Conservation (phyloP, 2,888 invertebrate genomes). For the Aethes cnicana region DNA sequence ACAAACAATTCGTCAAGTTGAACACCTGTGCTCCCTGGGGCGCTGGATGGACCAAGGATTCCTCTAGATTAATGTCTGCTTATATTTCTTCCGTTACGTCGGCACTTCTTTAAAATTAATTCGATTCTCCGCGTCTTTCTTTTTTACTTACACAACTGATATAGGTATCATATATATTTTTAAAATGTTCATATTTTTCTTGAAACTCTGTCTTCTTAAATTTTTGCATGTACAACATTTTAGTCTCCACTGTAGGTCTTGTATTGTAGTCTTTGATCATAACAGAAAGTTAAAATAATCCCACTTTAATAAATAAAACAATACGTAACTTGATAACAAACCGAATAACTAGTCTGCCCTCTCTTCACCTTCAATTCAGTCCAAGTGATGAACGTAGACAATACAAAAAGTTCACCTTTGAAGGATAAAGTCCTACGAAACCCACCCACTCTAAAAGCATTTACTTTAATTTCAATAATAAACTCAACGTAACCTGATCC, state of each 20-base stretch:
- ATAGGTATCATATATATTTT: too few species aligned
- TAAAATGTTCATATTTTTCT: too few species aligned
- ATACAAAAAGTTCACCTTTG: slow-evolving; percentile 1
- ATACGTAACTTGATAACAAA: too few species aligned
- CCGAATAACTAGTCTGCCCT: slow-evolving; percentile 13
- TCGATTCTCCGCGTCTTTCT: slow-evolving; percentile 31
- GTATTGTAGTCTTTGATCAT: too few species aligned
- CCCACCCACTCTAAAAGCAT: too few species aligned
- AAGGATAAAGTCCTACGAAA: background rate
- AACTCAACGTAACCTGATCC: background rate
- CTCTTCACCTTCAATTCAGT: slow-evolving; percentile 8
- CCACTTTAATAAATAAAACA: too few species aligned
- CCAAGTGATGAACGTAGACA: background rate
- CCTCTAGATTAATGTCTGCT: slow-evolving; percentile 72
- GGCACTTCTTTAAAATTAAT: slow-evolving; percentile 67
- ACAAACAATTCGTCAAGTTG: slow-evolving; percentile 72
- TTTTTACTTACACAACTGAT: too few species aligned
- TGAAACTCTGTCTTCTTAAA: too few species aligned
- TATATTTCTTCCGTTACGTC: slow-evolving; percentile 68
- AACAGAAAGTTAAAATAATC: too few species aligned
- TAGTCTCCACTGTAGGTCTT: background rate
- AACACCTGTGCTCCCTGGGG: slow-evolving; percentile 60
- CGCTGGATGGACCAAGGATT: slow-evolving; percentile 44
- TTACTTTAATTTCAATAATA: too few species aligned
- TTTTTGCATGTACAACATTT: too few species aligned